Conservation (phyloP, 2,113 vertebrate species). For the Lophochroa leadbeateri region DNA sequence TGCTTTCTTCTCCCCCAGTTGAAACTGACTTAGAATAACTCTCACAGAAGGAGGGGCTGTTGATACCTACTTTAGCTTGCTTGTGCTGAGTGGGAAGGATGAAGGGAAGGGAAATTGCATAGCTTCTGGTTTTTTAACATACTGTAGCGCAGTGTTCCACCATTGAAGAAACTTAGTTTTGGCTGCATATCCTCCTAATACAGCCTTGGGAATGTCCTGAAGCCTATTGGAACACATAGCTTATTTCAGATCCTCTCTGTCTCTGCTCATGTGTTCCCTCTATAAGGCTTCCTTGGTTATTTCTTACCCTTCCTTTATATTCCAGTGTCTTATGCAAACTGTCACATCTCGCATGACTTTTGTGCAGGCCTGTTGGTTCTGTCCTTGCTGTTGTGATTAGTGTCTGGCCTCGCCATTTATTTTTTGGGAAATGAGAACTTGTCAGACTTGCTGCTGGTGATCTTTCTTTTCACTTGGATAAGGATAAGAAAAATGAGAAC, state of each 20-base stretch:
- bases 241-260: not conserved
- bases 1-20: not conserved
- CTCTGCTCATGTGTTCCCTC: not conserved
- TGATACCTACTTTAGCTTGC: not conserved
- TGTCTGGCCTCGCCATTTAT: not conserved
- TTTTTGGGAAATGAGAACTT: not conserved
- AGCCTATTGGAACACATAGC: accelerated
- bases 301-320: not conserved
- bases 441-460: not conserved
- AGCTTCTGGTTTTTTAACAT: not conserved
- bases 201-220: not conserved
- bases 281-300: not conserved
- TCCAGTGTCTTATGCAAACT: not conserved
- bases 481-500: not conserved
- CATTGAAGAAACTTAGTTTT: not conserved
- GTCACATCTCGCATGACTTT: not conserved
- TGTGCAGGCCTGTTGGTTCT: not conserved
- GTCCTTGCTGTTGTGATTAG: not conserved
- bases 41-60: not conserved
- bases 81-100: not conserved
- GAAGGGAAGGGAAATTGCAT: not conserved
- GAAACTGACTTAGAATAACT: not conserved
- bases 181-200: not conserved
- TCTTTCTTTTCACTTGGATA: not conserved
- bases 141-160: accelerated